Conservation (phyloP, 2,888 invertebrate species). For the Hoplodrina ambigua region DNA sequence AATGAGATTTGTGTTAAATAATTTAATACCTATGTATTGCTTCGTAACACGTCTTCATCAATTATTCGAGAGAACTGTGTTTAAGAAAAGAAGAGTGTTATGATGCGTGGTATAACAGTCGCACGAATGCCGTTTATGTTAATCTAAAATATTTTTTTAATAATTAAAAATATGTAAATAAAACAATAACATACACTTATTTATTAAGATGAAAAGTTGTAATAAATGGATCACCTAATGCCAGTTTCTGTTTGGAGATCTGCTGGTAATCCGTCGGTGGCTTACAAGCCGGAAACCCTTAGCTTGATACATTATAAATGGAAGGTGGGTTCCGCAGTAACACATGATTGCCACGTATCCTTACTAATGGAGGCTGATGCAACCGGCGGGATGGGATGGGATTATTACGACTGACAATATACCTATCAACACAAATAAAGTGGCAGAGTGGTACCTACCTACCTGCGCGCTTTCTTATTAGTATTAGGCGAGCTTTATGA, state of each 20-base stretch:
- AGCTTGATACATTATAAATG: constrained; percentile 25
- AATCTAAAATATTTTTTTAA: no score
- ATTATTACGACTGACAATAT: background rate
- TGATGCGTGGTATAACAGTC: no score
- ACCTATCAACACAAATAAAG: no score
- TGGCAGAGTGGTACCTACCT: no score
- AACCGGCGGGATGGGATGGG: background rate
- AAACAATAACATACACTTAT: no score
- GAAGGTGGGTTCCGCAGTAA: constrained; percentile 25
- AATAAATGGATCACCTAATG: constrained; percentile 33
- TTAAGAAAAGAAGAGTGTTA: no score
- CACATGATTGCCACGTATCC: constrained; percentile 19
- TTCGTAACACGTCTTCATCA: constrained; percentile 27
- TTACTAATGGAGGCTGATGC: constrained; percentile 24
- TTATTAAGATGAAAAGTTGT: no score
- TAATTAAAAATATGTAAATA: no score
- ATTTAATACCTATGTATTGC: constrained; percentile 23
- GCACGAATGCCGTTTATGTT: no score
- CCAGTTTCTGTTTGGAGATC: constrained; percentile 1
- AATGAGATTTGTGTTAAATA: constrained; percentile 40
- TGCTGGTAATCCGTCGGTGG: constrained; percentile 16
- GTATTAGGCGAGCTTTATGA: no score
- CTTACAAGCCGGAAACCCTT: background rate
- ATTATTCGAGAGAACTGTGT: constrained; percentile 3
- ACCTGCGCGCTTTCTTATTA: no score